A percentile compares a stretch with the other conserved stretches of the same genome.
phyloP scores from a whole-genome alignment of 2,888 invertebrate genomes.

The Flabesymbios commensalis region DNA sequence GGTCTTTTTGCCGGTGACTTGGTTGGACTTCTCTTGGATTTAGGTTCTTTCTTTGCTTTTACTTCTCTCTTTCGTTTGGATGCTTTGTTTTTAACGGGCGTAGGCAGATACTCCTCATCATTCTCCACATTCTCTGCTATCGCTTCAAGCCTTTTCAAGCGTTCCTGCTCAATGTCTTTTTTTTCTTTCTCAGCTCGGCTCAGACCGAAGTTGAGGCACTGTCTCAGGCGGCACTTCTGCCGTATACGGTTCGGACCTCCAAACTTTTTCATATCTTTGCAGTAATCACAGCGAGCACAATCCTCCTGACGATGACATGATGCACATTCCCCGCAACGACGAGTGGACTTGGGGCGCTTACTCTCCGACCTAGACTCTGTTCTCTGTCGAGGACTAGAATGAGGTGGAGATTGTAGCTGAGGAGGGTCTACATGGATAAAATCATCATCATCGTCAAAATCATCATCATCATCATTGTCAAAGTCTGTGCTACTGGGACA shows the following conservation, averaged over 20 bases:
- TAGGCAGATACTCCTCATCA: neutral
- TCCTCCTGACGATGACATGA: conserved; percentile 74
- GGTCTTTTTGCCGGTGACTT: conserved; percentile 19
- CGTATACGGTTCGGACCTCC: conserved; percentile 64
- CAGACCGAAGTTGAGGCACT: conserved; percentile 59
- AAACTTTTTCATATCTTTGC: conserved; percentile 66
- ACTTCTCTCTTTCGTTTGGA: neutral
- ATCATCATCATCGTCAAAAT: no score
- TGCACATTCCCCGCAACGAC: conserved; percentile 75
- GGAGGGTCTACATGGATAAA: no score
- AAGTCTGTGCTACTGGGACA: no score
- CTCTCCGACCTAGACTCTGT: no score
- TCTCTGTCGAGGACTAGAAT: no score
- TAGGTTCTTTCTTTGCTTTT: neutral
- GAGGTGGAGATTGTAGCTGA: no score
- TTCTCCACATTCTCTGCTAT: no score
- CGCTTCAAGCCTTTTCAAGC: no score
- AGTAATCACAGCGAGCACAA: conserved; percentile 73
- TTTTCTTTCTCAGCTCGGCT: no score
- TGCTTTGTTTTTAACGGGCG: neutral
- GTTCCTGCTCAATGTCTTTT: no score
- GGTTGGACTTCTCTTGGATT: neutral
- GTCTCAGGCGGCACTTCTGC: conserved; percentile 62
- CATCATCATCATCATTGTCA: no score
- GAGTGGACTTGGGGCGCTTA: conserved; percentile 46